phyloP scores from a whole-genome alignment of 2,888 invertebrate species.

The Eupithecia subfuscata region DNA sequence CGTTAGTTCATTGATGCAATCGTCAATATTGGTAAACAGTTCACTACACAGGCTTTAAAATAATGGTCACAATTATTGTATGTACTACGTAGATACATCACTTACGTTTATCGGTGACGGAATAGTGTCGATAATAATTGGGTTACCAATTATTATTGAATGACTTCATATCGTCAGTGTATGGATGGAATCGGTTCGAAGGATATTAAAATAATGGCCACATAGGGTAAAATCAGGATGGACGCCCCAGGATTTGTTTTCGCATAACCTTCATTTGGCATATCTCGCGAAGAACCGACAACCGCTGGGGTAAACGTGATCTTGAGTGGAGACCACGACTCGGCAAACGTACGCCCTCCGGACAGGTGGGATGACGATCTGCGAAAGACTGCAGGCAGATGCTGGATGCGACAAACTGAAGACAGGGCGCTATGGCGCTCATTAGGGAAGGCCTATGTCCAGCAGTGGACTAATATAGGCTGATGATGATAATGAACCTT shows the following conservation, averaged over 20 bases:
- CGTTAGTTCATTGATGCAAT: background rate
- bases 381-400: too few species aligned
- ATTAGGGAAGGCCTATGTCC: too few species aligned
- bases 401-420: too few species aligned
- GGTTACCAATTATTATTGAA: background rate
- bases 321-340: too few species aligned
- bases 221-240: background rate
- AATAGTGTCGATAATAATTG: background rate
- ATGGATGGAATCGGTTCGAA: background rate
- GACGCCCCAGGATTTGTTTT: background rate
- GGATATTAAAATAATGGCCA: background rate
- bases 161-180: background rate
- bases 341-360: too few species aligned
- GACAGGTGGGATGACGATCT: too few species aligned
- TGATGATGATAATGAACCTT: too few species aligned
- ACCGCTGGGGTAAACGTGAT: too few species aligned
- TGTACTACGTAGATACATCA: background rate
- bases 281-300: too few species aligned
- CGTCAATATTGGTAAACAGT: background rate
- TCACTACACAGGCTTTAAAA: background rate
- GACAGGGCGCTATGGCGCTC: too few species aligned
- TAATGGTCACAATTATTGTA: background rate
- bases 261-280: too few species aligned
- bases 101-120: background rate
- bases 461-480: too few species aligned